Evolutionary conservation across 2,113 vertebrate species (phyloP).

Genomic region (Anoura caudifer): DNA sequence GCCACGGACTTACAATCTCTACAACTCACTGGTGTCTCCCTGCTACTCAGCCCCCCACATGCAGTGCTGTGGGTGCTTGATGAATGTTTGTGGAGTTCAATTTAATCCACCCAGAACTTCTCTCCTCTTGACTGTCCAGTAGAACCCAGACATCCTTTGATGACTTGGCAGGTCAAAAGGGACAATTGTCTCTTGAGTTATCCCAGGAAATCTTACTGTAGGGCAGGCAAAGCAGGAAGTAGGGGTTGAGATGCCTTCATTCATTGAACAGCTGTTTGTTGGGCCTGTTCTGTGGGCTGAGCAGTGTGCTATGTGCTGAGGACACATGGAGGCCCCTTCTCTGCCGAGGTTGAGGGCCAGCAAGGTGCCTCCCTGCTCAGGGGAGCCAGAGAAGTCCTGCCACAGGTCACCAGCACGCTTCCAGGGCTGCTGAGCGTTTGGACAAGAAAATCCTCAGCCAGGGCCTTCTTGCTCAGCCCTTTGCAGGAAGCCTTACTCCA

Average conservation of each 20-base stretch:
- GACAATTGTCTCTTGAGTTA: not conserved
- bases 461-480: not conserved
- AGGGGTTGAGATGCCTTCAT: not conserved
- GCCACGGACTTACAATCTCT: not conserved
- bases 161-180: not conserved
- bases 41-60: not conserved
- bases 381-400: not conserved
- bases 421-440: not conserved
- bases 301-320: not conserved
- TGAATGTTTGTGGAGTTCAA: not conserved
- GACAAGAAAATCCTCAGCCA: not conserved
- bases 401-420: not conserved
- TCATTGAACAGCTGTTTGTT: not conserved
- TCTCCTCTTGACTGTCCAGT: not conserved
- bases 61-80: no score
- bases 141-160: not conserved
- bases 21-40: not conserved
- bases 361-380: not conserved
- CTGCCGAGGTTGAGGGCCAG: not conserved
- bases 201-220: not conserved
- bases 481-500: not conserved
- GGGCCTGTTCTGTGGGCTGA: not conserved
- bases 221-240: not conserved
- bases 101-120: not conserved
- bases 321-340: not conserved